Percentiles rank a stretch among this genome's conserved stretches.
These are phyloP conservation scores for Apamea sordens DNA, from an alignment of 2,888 invertebrate genomes.

Conservation along the genomic window DNA sequence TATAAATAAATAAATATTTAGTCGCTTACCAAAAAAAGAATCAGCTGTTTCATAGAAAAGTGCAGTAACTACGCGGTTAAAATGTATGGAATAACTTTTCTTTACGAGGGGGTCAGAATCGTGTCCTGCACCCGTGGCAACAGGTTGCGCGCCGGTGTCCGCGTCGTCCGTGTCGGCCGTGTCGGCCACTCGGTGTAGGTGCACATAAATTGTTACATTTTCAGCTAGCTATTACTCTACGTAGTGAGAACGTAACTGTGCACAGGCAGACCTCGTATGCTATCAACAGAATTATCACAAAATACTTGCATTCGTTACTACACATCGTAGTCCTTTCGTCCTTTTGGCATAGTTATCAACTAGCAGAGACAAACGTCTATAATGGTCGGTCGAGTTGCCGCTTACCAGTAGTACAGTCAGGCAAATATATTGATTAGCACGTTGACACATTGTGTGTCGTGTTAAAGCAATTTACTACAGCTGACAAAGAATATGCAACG, in stretches of 20 bases:
- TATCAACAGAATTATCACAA: neutral
- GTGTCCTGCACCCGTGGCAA: no score
- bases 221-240: neutral
- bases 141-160: no score
- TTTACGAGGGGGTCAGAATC: no score
- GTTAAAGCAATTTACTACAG: neutral
- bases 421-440: neutral
- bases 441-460: neutral
- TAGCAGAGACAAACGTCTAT: neutral
- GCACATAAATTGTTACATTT: neutral
- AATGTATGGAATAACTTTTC: no score
- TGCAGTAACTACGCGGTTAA: no score
- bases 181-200: no score
- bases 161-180: no score
- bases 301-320: neutral
- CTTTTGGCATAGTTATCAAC: neutral
- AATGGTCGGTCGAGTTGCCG: neutral
- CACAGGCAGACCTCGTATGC: neutral
- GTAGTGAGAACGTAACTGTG: no score
- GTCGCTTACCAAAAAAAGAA: no score
- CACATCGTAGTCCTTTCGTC: neutral
- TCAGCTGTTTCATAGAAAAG: no score
- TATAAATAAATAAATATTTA: no score
- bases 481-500: neutral
- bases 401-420: neutral